A percentile compares a stretch with the other conserved stretches of the same genome.
phyloP scores from a whole-genome alignment of 2,113 vertebrate genomes.

The Mesembrinibis cayennensis region DNA sequence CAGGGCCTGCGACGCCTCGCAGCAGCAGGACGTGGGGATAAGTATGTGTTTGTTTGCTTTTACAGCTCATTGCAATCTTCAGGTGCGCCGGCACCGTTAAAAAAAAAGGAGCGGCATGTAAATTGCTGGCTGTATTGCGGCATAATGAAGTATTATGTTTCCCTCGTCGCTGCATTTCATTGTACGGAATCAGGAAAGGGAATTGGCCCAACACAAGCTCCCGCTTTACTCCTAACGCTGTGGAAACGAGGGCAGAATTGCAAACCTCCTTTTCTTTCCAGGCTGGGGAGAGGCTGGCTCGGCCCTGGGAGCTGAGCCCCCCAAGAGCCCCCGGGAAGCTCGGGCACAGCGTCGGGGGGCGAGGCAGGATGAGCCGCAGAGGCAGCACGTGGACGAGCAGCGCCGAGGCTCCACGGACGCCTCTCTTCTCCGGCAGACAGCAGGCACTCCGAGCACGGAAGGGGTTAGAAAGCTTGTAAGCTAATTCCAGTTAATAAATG shows the following conservation, averaged over 20 bases:
- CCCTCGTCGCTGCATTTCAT: slow-evolving; percentile 10
- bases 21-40: not conserved
- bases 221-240: not conserved
- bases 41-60: not conserved
- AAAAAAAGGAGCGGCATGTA: not conserved
- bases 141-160: not conserved
- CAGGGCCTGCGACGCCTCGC: not conserved
- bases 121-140: not conserved
- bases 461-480: not conserved
- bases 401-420: not conserved
- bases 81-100: not conserved
- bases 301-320: not conserved
- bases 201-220: not conserved
- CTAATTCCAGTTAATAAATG: not conserved
- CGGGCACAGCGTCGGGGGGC: not conserved
- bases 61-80: not conserved
- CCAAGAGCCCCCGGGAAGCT: not conserved
- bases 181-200: not conserved
- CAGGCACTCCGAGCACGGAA: not conserved
- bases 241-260: not conserved
- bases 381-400: rapidly evolving
- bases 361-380: not conserved
- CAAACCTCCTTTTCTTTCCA: not conserved
- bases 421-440: not conserved
- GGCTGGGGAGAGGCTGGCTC: not conserved